Percentiles rank a stretch among this genome's conserved stretches.
phyloP scores from a whole-genome alignment of 2,888 invertebrate genomes.

The Terebella lapidaria region DNA sequence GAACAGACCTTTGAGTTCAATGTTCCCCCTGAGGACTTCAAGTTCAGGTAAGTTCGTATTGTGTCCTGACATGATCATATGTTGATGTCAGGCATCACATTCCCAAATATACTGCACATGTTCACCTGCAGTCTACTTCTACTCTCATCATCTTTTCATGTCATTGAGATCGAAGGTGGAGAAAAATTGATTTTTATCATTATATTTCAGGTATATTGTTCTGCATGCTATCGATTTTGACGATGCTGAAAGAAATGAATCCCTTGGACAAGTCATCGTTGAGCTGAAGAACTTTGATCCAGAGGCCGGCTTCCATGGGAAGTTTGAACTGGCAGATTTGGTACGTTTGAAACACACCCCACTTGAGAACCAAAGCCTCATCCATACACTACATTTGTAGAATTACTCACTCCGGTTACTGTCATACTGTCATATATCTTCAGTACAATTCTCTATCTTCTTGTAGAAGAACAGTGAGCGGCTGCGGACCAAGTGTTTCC shows the following conservation, averaged over 20 bases:
- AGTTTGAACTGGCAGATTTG: slow-evolving; percentile 38
- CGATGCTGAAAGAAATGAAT: slow-evolving; percentile 30
- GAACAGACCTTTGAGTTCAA: slow-evolving; percentile 42
- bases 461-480: slow-evolving; percentile 37
- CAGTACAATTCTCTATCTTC: slow-evolving; percentile 8
- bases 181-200: too few relatives aligned
- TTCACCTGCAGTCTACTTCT: too few relatives aligned
- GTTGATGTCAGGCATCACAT: too few relatives aligned
- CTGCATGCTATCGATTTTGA: slow-evolving; percentile 40
- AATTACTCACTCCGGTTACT: not conserved
- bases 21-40: slow-evolving; percentile 37
- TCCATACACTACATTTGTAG: too few relatives aligned
- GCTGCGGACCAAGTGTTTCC: slow-evolving; percentile 32
- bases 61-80: too few relatives aligned
- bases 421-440: not conserved
- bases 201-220: slow-evolving; percentile 33
- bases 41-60: slow-evolving; percentile 31
- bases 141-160: too few relatives aligned
- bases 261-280: slow-evolving; percentile 42
- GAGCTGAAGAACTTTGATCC: slow-evolving; percentile 35
- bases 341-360: slow-evolving; percentile 26
- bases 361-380: too few relatives aligned
- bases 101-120: too few relatives aligned
- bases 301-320: slow-evolving; percentile 31
- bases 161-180: too few relatives aligned